These are phyloP conservation scores for Sinosuthora webbiana DNA, from an alignment of 2,113 vertebrate species.

Conservation along the genomic window DNA sequence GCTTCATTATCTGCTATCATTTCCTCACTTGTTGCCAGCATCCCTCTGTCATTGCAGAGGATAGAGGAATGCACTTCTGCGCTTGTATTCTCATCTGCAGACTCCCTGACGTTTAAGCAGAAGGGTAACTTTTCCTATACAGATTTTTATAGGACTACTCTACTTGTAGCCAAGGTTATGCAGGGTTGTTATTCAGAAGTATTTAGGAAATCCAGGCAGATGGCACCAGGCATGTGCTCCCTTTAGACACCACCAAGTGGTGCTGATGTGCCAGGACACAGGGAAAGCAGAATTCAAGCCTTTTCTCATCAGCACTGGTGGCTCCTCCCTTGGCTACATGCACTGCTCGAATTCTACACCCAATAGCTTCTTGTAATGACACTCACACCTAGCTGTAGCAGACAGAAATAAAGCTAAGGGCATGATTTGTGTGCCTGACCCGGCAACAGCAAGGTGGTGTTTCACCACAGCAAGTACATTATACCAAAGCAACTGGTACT, in stretches of 20 bases:
- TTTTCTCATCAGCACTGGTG: not conserved
- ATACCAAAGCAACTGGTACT: not conserved
- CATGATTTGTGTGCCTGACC: not conserved
- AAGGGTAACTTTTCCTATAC: not conserved
- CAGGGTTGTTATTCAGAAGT: not conserved
- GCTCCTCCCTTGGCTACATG: not conserved
- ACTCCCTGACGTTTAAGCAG: not conserved
- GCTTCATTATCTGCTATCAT: rapidly evolving
- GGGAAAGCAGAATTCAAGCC: not conserved
- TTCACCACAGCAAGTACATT: not conserved
- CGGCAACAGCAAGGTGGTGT: not conserved
- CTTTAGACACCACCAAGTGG: not conserved
- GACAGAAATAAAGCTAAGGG: not conserved
- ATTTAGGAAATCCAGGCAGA: not conserved
- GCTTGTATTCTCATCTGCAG: not conserved
- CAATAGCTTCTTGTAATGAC: not conserved
- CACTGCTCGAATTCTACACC: not conserved
- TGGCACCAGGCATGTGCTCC: not conserved
- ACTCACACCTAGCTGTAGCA: not conserved
- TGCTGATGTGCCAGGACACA: not conserved
- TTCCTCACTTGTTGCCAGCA: not conserved
- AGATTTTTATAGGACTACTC: not conserved
- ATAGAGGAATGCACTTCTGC: not conserved
- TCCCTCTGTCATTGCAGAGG: not conserved
- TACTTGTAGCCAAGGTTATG: not conserved